Percentiles rank a stretch among this genome's conserved stretches.
Conservation (phyloP, 1,140 invertebrate species). For the Meloidogyne chitwoodi region DNA sequence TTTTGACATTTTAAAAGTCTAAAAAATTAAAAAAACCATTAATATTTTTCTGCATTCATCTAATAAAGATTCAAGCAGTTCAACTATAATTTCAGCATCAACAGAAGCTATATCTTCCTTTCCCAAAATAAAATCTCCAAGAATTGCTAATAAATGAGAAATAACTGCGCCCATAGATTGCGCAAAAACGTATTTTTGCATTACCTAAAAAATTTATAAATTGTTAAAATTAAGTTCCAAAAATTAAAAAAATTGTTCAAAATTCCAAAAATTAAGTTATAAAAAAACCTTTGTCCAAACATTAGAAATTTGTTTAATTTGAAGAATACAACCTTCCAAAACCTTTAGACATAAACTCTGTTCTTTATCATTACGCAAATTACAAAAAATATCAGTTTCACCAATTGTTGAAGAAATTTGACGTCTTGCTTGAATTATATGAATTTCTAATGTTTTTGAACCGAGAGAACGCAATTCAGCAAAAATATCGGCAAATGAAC, state of each 20-base stretch:
- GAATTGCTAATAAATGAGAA: slow-evolving; percentile 33
- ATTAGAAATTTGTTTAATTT: slow-evolving; percentile 30
- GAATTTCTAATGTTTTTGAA: slow-evolving; percentile 22
- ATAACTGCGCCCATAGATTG: slow-evolving; percentile 28
- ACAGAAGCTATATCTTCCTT: slow-evolving; percentile 36
- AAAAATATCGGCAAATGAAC: slow-evolving; percentile 22
- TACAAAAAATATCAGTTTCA: slow-evolving; percentile 18
- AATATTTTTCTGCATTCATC: slow-evolving; percentile 6
- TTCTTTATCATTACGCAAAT: slow-evolving; percentile 13
- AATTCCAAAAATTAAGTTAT: too few species aligned
- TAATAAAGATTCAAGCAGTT: slow-evolving; percentile 9
- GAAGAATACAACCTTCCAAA: slow-evolving; percentile 35
- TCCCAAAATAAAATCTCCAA: slow-evolving; percentile 23
- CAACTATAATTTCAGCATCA: slow-evolving; percentile 31
- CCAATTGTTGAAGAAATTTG: slow-evolving; percentile 32
- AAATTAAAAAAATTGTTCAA: too few species aligned
- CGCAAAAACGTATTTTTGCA: slow-evolving; percentile 32
- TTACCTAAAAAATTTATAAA: slow-evolving; percentile 22
- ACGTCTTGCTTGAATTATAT: slow-evolving; percentile 19
- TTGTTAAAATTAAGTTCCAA: too few species aligned
- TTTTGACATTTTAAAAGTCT: background rate
- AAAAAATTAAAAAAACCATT: background rate
- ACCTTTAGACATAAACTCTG: slow-evolving; percentile 24
- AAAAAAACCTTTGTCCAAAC: slow-evolving; percentile 32
- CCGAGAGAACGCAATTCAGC: slow-evolving; percentile 15